phyloP scores from a whole-genome alignment of 2,888 invertebrate species.

The Notocelia uddmanniana region DNA sequence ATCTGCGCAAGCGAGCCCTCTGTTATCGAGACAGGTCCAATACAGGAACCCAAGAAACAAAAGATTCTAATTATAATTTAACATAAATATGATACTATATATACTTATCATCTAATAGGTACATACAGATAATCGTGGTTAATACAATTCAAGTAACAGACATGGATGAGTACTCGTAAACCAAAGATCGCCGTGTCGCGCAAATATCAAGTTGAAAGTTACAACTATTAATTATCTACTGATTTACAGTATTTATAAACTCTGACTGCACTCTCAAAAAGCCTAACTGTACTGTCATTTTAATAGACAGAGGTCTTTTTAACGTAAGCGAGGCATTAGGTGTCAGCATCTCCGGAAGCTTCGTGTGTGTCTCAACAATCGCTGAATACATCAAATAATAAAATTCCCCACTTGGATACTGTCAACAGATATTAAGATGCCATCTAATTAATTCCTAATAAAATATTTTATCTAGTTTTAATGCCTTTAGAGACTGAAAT shows the following conservation, averaged over 20 bases:
- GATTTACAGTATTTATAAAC: conserved; percentile 6
- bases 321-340: not conserved
- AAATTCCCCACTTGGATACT: conserved; percentile 67
- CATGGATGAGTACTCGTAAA: not conserved
- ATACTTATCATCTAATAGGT: no score
- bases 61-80: no score
- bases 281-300: not conserved
- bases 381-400: conserved; percentile 58
- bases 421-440: conserved; percentile 63
- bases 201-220: not conserved
- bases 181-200: not conserved
- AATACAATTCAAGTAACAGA: not conserved
- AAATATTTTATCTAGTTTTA: conserved; percentile 34
- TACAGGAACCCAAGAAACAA: not conserved
- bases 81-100: no score
- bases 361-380: conserved; percentile 70
- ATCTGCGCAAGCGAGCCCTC: not conserved
- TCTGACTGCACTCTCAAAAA: not conserved
- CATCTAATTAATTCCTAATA: conserved; percentile 43
- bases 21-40: not conserved
- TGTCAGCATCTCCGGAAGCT: conserved; percentile 64
- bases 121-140: no score
- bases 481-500: conserved; percentile 6
- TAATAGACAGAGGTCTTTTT: not conserved
- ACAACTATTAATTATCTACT: conserved; percentile 6